Percentiles rank a stretch among this genome's conserved stretches.
Evolutionary conservation across 2,797 vertebrate species (phyloP).

Genomic region (Harpagifer antarcticus): DNA sequence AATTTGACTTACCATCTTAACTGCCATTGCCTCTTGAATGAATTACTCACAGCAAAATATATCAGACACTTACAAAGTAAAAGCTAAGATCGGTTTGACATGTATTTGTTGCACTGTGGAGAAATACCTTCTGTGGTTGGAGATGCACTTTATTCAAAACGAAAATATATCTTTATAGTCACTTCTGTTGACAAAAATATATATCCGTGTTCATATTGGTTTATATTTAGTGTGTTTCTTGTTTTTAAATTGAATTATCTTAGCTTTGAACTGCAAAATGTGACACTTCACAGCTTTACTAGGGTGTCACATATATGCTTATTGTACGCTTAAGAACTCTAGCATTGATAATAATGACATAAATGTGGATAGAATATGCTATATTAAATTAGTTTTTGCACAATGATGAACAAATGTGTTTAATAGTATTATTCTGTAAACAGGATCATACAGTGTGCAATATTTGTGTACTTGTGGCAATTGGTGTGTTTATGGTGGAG

Average conservation of each 20-base stretch:
- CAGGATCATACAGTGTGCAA: background rate
- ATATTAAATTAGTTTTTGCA: background rate
- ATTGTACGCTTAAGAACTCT: background rate
- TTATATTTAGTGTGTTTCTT: too few relatives aligned
- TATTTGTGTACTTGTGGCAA: background rate
- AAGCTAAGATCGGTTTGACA: background rate
- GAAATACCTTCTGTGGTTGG: background rate
- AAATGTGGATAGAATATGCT: background rate
- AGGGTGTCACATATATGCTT: background rate
- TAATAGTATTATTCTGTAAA: background rate
- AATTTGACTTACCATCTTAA: too few relatives aligned
- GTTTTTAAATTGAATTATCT: background rate
- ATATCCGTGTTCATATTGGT: background rate
- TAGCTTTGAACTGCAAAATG: background rate
- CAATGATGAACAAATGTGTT: background rate
- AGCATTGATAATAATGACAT: background rate
- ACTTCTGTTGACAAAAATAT: slow-evolving; percentile 20
- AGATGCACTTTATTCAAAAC: background rate
- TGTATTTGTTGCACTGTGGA: background rate
- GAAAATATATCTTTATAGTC: background rate
- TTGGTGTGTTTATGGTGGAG: slow-evolving; percentile 4
- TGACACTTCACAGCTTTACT: background rate
- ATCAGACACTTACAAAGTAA: background rate
- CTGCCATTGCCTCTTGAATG: too few relatives aligned
- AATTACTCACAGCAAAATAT: background rate